These are phyloP conservation scores for Phalacrocorax pelagicus DNA, from an alignment of 2,113 vertebrate genomes.

Conservation along the genomic window DNA sequence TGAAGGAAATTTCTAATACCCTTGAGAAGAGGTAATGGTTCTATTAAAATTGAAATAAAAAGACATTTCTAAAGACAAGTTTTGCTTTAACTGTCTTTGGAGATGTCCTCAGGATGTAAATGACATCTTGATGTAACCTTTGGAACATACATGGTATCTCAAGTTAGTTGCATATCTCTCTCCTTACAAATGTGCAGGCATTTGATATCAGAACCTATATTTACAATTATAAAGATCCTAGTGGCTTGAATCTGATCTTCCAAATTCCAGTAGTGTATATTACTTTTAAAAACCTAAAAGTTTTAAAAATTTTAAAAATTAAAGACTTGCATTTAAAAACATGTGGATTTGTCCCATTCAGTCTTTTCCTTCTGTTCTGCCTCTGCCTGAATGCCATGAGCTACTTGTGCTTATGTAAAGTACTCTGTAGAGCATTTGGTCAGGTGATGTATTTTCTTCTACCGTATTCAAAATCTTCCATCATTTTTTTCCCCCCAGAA, in stretches of 20 bases:
- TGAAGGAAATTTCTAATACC: not conserved
- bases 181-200: not conserved
- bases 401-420: not conserved
- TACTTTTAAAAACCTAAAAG: not conserved
- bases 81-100: not conserved
- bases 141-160: not conserved
- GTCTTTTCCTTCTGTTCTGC: not conserved
- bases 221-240: not conserved
- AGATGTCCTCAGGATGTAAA: not conserved
- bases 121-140: not conserved
- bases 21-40: not conserved
- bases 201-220: not conserved
- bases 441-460: not conserved
- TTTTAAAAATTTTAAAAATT: not conserved
- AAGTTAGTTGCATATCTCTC: not conserved
- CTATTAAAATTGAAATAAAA: not conserved
- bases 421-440: not conserved
- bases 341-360: not conserved
- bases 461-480: not conserved
- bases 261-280: not conserved
- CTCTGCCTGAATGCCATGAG: not conserved
- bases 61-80: not conserved
- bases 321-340: not conserved
- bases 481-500: not conserved
- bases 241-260: not conserved